Base-by-base conservation (phyloP, 2,888 invertebrate species). In the Diplolepis rosae region DNA sequence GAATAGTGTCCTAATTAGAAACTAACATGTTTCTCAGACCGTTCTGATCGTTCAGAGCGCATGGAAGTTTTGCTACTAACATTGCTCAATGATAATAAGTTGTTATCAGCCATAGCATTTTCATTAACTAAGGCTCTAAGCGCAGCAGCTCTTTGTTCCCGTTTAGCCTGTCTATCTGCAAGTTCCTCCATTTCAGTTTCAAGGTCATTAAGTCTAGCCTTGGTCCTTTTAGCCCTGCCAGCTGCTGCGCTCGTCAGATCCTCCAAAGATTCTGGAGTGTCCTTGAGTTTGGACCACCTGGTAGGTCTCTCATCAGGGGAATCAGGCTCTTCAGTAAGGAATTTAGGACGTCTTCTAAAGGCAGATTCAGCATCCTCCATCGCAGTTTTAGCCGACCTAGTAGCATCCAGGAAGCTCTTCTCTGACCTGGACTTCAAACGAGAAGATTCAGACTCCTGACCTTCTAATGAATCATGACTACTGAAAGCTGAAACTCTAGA, bases 181-280 rank as follows among this genome's bases (percentile, higher is more conserved):
- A 94, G 89, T 78, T 93, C 93, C 50, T 92, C 91, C 93, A 95
- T 94, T 87, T 95, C 95, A 65, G 92, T 92, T 83, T 95, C 94
- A 51, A 95, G 89, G 82, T 95, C 94, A 42, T 91, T 91, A 18
- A 95, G 89, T 61, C 95, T 91, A 9, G 93, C 93, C 76, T 93
- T 91, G 1, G 93, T 91, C 30, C 91, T 92, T 79, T 91, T 92
- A 0, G 94, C 94, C 65, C 95, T 88, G 54, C 91, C 90, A 22
- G 91, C 91, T 0, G 95, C 94, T 0, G 92, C 92, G 73, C 90
- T 91, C n/a, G 70, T 42, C 18, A 87, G 85, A 4, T 77, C 74
- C n/a, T 76, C 69, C 4, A 76, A 1, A 13, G 76, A 15, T 0
- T 77, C 79, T 1, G 83, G 66, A 3, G 74, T 70, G 45, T 85